Evolutionary conservation across 2,888 invertebrate species (phyloP).

Genomic region (Drosophila stalkeri): DNA sequence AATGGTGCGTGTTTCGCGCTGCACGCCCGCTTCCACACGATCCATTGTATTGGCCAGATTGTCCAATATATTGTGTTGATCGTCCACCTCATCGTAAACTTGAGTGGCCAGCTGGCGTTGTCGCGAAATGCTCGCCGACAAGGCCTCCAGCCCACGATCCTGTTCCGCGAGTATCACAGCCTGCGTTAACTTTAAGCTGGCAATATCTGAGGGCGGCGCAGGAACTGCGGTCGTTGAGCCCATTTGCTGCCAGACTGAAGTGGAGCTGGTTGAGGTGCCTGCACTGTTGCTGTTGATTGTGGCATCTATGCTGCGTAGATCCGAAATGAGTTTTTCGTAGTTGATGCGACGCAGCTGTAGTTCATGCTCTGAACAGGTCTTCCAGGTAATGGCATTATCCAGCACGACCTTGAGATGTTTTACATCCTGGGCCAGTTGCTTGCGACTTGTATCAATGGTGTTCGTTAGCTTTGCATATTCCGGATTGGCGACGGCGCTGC

Average conservation of each 20-base stretch:
- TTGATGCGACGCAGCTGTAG: conserved; percentile 87
- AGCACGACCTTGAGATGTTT: conserved; percentile 87
- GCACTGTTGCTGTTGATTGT: conserved; percentile 64
- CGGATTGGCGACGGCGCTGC: conserved; percentile 66
- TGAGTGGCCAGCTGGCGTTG: conserved; percentile 91
- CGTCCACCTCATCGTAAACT: conserved; percentile 91
- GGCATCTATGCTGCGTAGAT: conserved; percentile 87
- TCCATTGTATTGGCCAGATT: conserved; percentile 91
- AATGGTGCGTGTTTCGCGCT: conserved; percentile 89
- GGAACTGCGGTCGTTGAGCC: conserved; percentile 68
- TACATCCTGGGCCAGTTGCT: conserved; percentile 88
- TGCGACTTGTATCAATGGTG: conserved; percentile 87
- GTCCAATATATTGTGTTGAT: conserved; percentile 92
- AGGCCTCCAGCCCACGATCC: conserved; percentile 90
- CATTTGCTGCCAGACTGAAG: conserved; percentile 55
- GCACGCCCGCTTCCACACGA: conserved; percentile 89
- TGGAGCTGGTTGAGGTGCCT: conserved; percentile 10
- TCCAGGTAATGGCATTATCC: conserved; percentile 84
- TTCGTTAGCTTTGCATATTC: conserved; percentile 87
- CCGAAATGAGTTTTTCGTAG: conserved; percentile 88
- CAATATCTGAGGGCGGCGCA: conserved; percentile 81
- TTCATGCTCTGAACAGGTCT: conserved; percentile 85
- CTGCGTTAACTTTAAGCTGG: conserved; percentile 87
- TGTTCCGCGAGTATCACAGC: conserved; percentile 89
- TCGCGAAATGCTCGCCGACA: conserved; percentile 90